Evolutionary conservation across 2,797 vertebrate species (phyloP).

Genomic region (Falco novaeseelandiae): DNA sequence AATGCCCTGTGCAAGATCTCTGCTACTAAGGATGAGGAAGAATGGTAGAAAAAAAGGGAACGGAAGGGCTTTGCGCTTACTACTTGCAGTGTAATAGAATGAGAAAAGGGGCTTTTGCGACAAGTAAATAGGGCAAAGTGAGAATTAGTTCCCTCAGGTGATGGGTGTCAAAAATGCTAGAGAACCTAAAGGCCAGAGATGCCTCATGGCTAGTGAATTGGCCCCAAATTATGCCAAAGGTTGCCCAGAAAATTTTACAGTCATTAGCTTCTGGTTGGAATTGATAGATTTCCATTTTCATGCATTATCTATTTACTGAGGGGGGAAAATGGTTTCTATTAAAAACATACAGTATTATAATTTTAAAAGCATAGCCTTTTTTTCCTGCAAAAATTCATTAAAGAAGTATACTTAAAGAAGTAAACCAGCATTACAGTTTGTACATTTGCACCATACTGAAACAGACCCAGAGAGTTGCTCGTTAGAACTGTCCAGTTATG

Average conservation of each 20-base stretch:
- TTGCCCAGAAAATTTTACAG: constrained; percentile 29
- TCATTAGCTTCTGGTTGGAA: background rate
- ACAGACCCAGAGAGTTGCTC: background rate
- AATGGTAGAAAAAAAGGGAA: background rate
- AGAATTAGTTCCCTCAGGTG: background rate
- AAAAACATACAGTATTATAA: background rate
- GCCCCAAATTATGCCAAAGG: background rate
- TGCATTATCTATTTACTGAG: background rate
- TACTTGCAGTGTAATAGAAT: background rate
- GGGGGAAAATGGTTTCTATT: background rate
- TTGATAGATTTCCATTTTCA: background rate
- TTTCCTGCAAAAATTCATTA: background rate
- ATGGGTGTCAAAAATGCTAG: constrained; percentile 19
- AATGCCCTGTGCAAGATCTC: background rate
- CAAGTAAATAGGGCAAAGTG: constrained; percentile 22
- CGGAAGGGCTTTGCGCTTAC: background rate
- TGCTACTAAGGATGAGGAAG: background rate
- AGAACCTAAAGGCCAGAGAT: constrained; percentile 50
- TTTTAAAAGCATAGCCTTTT: background rate
- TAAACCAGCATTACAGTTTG: background rate
- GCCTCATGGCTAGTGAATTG: constrained; percentile 35
- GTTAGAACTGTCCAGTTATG: background rate
- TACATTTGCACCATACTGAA: background rate
- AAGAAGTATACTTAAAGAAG: background rate
- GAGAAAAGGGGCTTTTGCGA: background rate